A percentile compares a stretch with the other conserved stretches of the same genome.
phyloP scores from a whole-genome alignment of 2,113 vertebrate genomes.

The Galeopterus variegatus region DNA sequence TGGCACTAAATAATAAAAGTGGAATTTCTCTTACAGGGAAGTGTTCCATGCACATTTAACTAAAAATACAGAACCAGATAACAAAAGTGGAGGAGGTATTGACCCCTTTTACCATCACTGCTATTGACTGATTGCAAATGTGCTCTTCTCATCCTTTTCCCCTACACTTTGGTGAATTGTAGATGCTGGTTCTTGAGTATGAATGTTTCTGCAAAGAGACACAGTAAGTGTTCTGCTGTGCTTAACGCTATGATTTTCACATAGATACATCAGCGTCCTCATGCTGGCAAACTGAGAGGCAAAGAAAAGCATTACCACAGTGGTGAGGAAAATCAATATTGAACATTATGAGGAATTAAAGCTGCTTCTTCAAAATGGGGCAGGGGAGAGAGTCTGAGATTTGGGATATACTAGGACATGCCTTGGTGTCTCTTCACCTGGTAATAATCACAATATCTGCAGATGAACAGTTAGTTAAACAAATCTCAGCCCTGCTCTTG shows the following conservation, averaged over 20 bases:
- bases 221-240: neutral
- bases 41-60: no score
- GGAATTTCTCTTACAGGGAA: neutral
- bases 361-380: no score
- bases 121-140: fast-evolving
- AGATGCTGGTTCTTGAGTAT: no score
- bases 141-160: neutral
- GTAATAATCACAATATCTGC: neutral
- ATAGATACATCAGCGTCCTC: no score
- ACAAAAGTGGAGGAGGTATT: no score
- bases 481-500: neutral
- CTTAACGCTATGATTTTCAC: no score
- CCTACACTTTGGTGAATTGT: neutral
- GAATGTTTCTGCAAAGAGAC: neutral
- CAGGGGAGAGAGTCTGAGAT: no score
- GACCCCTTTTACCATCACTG: neutral
- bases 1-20: neutral
- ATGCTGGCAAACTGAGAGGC: neutral
- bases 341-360: neutral
- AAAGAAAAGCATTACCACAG: neutral
- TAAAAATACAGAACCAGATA: neutral
- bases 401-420: no score
- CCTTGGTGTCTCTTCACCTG: neutral
- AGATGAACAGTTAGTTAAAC: neutral
- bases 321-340: neutral